Base-by-base conservation (phyloP, 2,113 vertebrate genomes). In the Tachysurus fulvidraco region DNA sequence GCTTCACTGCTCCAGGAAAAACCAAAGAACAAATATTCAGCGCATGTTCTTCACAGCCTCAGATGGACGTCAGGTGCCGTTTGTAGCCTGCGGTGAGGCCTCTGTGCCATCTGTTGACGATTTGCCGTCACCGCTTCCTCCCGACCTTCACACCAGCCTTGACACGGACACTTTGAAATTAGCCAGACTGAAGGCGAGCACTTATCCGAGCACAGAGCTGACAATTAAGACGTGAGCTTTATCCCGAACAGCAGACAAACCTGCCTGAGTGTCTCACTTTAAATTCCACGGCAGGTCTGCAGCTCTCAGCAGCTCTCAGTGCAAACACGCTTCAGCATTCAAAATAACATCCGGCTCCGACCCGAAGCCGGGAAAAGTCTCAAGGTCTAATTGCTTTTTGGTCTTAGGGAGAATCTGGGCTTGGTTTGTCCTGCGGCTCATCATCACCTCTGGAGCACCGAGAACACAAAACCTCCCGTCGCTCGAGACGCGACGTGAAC, bases 61-160 rank as follows among this genome's bases (percentile, higher is more conserved):
- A 44, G 90, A 87, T 89, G 88, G 90, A 91, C 55, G 83, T 89
- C 87, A 88, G 87, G 73, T 81, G 83, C 71, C 64, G 28, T 87
- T 87, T 88, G 55, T 85, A 81, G 74, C 86, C 85, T 23, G 83
- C 52, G 59, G 85, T 89, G 83, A 87, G 85, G 67, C 64, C 84
- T 23, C 60, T 12, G 83, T 81, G 85, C 88, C 88, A 91, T 91
- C 88, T 91, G 90, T 88, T 88, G 85, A 88, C 73, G 73, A 87
- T 86, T 86, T 74, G 65, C 80, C 82, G 74, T 85, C 67, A 79
- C 80, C 85, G 88, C 87, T 85, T 17, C 60, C 59, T 76, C 60
- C 83, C 65, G 77, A 87, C 85, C 57, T 82, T 86, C 77, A 81
- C 74, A 84, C 65, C 62, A 83, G 83, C 28, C 60, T 76, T 21